Conservation (phyloP, 1,140 invertebrate genomes). For the Nymphalis io region DNA sequence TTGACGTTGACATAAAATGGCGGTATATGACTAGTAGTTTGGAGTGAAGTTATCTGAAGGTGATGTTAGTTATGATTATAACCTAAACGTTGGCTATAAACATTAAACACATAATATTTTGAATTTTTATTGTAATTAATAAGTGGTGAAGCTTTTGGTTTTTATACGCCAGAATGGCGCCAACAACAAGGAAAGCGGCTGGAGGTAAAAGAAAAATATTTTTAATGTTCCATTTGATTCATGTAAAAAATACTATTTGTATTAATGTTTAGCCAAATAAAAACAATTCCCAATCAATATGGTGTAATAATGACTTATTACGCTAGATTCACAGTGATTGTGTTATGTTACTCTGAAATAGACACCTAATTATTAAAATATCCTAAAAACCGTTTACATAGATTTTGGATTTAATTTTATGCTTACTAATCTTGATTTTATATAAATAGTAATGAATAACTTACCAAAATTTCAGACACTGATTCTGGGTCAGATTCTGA, state of each 20-base stretch:
- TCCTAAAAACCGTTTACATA: too few relatives aligned
- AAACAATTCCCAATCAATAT: too few relatives aligned
- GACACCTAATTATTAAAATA: too few relatives aligned
- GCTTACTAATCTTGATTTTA: not conserved
- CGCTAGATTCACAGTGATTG: too few relatives aligned
- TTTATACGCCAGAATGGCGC: conserved; percentile 38
- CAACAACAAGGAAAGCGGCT: conserved; percentile 32
- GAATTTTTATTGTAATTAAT: not conserved
- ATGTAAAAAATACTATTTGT: too few relatives aligned
- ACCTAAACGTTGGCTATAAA: conserved; percentile 3
- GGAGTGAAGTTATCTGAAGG: too few relatives aligned
- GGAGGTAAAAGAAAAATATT: conserved; percentile 32
- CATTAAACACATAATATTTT: not conserved
- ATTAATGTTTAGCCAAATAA: too few relatives aligned
- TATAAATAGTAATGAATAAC: not conserved
- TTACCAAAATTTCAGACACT: conserved; percentile 49
- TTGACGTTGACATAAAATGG: too few relatives aligned
- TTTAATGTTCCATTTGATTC: conserved; percentile 8
- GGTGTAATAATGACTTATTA: too few relatives aligned
- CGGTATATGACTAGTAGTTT: too few relatives aligned
- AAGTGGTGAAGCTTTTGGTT: not conserved
- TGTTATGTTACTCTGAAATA: too few relatives aligned
- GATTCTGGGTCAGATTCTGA: conserved; percentile 79
- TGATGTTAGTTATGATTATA: not conserved
- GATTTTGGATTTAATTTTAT: not conserved